Evolutionary conservation across 2,113 vertebrate species (phyloP).

Genomic region (Perca fluviatilis): DNA sequence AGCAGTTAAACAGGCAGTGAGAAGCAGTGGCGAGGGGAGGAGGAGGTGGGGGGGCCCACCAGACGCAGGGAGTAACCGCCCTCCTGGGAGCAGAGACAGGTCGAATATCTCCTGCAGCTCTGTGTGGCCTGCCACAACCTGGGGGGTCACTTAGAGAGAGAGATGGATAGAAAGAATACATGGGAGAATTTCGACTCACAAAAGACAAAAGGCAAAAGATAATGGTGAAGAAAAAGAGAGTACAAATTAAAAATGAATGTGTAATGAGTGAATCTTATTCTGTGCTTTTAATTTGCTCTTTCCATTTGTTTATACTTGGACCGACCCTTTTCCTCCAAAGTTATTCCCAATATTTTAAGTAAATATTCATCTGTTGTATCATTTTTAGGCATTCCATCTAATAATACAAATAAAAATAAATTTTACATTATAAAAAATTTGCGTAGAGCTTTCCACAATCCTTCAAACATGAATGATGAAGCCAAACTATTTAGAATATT

Average conservation of each 20-base stretch:
- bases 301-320: neutral
- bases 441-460: neutral
- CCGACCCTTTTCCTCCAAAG: neutral
- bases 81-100: conserved; percentile 78
- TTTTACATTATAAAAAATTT: neutral
- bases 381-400: neutral
- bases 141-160: conserved; percentile 73
- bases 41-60: conserved; percentile 17
- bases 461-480: neutral
- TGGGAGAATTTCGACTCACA: neutral
- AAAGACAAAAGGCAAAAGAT: neutral
- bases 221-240: no score
- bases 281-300: neutral
- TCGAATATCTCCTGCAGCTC: conserved; percentile 83
- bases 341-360: neutral
- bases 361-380: neutral
- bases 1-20: conserved; percentile 71
- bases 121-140: conserved; percentile 61
- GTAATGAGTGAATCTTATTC: no score
- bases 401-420: neutral
- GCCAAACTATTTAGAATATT: neutral
- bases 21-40: conserved; percentile 49
- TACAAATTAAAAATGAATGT: neutral
- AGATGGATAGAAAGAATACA: conserved; percentile 3
- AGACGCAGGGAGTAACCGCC: conserved; percentile 53